phyloP scores from a whole-genome alignment of 2,797 vertebrate species.

The Muraenolepis orangiensis region DNA sequence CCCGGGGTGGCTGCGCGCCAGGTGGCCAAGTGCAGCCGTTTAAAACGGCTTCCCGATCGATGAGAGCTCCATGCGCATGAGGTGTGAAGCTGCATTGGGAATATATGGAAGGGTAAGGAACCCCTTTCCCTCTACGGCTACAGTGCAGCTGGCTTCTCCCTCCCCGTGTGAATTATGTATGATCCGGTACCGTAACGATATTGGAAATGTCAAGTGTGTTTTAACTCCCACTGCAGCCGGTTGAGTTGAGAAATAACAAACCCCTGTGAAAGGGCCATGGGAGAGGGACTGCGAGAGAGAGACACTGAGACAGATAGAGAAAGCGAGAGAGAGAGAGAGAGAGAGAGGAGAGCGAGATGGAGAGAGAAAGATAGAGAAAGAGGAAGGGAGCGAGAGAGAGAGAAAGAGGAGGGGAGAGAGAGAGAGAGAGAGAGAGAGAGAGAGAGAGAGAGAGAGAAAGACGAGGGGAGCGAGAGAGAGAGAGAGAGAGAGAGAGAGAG shows the following conservation, averaged over 20 bases:
- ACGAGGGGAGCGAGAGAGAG: background rate
- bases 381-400: background rate
- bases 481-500: background rate
- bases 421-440: slow-evolving; percentile 18
- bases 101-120: slow-evolving; percentile 7
- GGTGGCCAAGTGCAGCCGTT: slow-evolving; percentile 39
- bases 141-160: slow-evolving; percentile 27
- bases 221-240: slow-evolving; percentile 49
- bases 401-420: background rate
- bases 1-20: slow-evolving; percentile 18
- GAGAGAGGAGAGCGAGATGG: background rate
- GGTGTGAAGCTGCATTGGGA: slow-evolving; percentile 13
- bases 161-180: slow-evolving; percentile 66
- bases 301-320: background rate
- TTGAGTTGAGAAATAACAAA: slow-evolving; percentile 44
- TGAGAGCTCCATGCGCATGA: slow-evolving; percentile 24
- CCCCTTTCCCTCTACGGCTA: slow-evolving; percentile 29
- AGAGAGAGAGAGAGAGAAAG: background rate
- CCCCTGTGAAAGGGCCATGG: slow-evolving; percentile 9
- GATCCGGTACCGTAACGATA: slow-evolving; percentile 49
- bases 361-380: slow-evolving; percentile 15
- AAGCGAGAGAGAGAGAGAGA: background rate
- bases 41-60: slow-evolving; percentile 42
- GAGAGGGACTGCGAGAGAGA: slow-evolving; percentile 3
- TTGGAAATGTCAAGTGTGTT: slow-evolving; percentile 63